phyloP scores from a whole-genome alignment of 2,888 invertebrate genomes.

The Apodemia zela region DNA sequence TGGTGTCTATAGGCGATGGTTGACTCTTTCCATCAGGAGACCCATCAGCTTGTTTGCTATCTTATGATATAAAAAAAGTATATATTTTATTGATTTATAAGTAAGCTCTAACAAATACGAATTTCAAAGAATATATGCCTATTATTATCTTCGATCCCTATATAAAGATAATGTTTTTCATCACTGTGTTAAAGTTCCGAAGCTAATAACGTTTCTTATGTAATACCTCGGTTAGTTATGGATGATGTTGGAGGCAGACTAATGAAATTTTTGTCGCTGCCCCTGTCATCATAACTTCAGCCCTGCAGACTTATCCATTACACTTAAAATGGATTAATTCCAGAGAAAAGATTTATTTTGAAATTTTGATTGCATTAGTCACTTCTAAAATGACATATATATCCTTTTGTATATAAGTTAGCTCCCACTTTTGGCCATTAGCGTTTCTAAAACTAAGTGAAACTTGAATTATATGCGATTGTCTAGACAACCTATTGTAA shows the following conservation, averaged over 20 bases:
- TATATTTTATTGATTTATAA: too few relatives aligned
- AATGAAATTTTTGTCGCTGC: slow-evolving; percentile 10
- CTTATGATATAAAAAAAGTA: too few relatives aligned
- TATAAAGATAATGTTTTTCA: too few relatives aligned
- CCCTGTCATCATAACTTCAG: slow-evolving; percentile 13
- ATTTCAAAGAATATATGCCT: too few relatives aligned
- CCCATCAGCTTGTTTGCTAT: too few relatives aligned
- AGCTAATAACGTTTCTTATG: too few relatives aligned
- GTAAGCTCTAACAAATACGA: too few relatives aligned
- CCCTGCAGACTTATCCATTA: neutral
- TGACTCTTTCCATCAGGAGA: too few relatives aligned
- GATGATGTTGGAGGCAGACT: neutral
- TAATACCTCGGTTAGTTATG: too few relatives aligned
- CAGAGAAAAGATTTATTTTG: neutral
- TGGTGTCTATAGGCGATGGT: too few relatives aligned
- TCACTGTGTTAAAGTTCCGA: too few relatives aligned
- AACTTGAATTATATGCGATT: slow-evolving; percentile 74
- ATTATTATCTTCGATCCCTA: too few relatives aligned
- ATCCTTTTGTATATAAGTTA: slow-evolving; percentile 47
- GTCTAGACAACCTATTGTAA: slow-evolving; percentile 77
- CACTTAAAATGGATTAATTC: neutral
- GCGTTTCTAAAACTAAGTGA: slow-evolving; percentile 68
- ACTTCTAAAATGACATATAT: slow-evolving; percentile 41
- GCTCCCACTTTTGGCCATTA: slow-evolving; percentile 59
- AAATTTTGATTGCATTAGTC: neutral